Evolutionary conservation across 1,140 invertebrate species (phyloP).

Genomic region (Drosophila mayri): DNA sequence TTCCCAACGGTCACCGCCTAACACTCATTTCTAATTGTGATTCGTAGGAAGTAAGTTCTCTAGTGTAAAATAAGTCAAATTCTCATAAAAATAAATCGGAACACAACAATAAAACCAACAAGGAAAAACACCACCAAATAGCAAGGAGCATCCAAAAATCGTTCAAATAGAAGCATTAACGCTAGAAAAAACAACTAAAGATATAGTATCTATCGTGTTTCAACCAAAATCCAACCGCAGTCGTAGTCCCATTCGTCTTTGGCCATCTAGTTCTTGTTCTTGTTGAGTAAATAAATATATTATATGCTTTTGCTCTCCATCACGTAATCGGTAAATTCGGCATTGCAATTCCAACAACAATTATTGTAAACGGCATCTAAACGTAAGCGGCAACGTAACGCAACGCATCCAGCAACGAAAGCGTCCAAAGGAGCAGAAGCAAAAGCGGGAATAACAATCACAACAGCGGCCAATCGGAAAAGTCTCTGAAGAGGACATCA

Average conservation of each 20-base stretch:
- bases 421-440: constrained; percentile 6
- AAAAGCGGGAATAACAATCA: background rate
- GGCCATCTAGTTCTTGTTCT: constrained; percentile 33
- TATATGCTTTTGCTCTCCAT: constrained; percentile 15
- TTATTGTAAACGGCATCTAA: constrained; percentile 16
- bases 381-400: constrained; percentile 22
- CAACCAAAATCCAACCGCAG: constrained; percentile 28
- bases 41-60: constrained; percentile 80
- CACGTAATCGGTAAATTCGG: constrained; percentile 17
- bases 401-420: constrained; percentile 15
- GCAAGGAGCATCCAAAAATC: constrained; percentile 18
- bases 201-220: constrained; percentile 10
- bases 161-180: constrained; percentile 21
- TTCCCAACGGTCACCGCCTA: constrained; percentile 25
- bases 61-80: constrained; percentile 73
- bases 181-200: constrained; percentile 12
- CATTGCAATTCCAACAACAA: constrained; percentile 20
- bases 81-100: constrained; percentile 61
- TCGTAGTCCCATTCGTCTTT: constrained; percentile 24
- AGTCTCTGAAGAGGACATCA: constrained; percentile 22
- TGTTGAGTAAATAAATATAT: constrained; percentile 17
- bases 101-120: constrained; percentile 66
- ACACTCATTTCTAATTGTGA: constrained; percentile 80
- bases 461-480: constrained; percentile 23
- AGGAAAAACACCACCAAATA: constrained; percentile 44